Evolutionary conservation across 2,888 invertebrate species (phyloP).

Genomic region (Scaptomyza caliginosa): DNA sequence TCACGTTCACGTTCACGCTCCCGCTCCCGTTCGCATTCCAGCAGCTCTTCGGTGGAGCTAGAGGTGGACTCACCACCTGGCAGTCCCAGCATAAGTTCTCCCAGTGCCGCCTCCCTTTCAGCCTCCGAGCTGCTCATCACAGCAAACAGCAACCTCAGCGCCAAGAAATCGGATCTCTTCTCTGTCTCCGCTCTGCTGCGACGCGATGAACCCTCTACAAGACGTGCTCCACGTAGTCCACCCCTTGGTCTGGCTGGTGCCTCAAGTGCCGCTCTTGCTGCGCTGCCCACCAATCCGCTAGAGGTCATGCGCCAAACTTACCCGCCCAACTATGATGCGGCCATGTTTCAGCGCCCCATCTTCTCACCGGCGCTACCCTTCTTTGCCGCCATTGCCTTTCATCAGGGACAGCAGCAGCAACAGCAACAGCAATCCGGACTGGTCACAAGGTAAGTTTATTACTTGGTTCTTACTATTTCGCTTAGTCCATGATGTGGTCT

Average conservation of each 20-base stretch:
- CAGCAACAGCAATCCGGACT: conserved; percentile 81
- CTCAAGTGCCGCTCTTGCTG: conserved; percentile 40
- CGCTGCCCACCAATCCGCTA: conserved; percentile 67
- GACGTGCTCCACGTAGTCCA: conserved; percentile 52
- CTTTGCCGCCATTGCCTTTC: conserved; percentile 84
- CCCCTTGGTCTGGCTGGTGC: conserved; percentile 46
- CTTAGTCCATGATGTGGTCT: conserved; percentile 20
- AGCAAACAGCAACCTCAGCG: conserved; percentile 82
- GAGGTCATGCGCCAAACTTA: conserved; percentile 85
- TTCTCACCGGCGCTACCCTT: conserved; percentile 83
- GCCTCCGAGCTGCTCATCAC: conserved; percentile 83
- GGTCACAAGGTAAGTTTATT: conserved; percentile 74
- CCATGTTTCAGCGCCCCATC: conserved; percentile 83
- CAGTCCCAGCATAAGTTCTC: conserved; percentile 78
- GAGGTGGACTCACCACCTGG: conserved; percentile 90
- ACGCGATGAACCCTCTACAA: conserved; percentile 87
- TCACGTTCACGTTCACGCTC: conserved; percentile 71
- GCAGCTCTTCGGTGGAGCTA: conserved; percentile 88
- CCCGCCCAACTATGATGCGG: conserved; percentile 82
- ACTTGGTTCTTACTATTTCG: too few relatives aligned
- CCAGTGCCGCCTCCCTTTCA: conserved; percentile 70
- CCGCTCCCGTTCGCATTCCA: conserved; percentile 73
- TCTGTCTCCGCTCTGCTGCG: conserved; percentile 92
- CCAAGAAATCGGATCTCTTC: conserved; percentile 91
- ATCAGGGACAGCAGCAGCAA: conserved; percentile 83